Conservation (phyloP, 2,113 vertebrate species). For the Rhadina sibilatrix region DNA sequence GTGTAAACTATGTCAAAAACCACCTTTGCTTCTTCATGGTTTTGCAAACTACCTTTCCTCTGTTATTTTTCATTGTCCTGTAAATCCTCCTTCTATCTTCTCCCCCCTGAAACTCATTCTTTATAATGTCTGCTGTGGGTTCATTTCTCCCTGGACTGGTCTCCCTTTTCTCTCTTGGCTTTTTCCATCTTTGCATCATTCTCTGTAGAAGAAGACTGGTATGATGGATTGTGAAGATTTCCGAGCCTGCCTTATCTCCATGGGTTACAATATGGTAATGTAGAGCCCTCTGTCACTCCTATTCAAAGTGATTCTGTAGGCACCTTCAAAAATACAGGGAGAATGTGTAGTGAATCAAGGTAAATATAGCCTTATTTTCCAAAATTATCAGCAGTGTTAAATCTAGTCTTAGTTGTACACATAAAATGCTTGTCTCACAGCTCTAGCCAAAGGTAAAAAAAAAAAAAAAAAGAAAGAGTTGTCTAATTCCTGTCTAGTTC, state of each 20-base stretch:
- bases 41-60: constrained; percentile 18
- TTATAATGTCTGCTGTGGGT: constrained; percentile 25
- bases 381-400: background rate
- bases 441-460: background rate
- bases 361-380: constrained; percentile 39
- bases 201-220: constrained; percentile 97
- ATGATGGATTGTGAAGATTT: constrained; percentile 99
- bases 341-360: constrained; percentile 17
- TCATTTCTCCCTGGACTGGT: constrained; percentile 51
- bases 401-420: background rate
- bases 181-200: constrained; percentile 65
- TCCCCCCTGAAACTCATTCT: background rate
- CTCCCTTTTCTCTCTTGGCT: constrained; percentile 60
- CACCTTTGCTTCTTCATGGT: background rate
- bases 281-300: constrained; percentile 67
- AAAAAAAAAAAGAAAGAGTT: background rate
- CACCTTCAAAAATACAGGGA: background rate
- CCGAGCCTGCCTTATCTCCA: constrained; percentile 99
- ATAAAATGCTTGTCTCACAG: background rate
- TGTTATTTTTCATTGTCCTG: background rate
- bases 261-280: constrained; percentile 96
- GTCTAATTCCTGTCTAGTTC: background rate
- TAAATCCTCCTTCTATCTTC: background rate
- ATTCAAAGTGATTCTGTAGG: constrained; percentile 44
- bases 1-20: background rate